Base-by-base conservation (phyloP, 2,888 invertebrate species). In the Caradrina kadenii region DNA sequence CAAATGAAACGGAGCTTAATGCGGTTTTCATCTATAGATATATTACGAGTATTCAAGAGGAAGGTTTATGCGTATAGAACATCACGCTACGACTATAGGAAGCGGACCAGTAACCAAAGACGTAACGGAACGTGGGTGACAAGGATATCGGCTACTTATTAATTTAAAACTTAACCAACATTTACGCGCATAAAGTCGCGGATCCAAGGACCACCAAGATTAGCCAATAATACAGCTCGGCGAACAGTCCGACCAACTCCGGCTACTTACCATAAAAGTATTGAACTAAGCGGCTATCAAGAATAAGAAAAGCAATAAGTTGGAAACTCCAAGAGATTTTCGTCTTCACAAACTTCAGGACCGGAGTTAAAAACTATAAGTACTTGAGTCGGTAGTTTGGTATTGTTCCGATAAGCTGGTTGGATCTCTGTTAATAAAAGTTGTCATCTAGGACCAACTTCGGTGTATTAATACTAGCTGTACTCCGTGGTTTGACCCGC, bases 271-370 rank as follows among this genome's bases (percentile, higher is more conserved):
- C 76, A 76, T 82, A 72, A 73, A 82, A 83, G 64, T 83, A 80
- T 75, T 65, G 81, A 68, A 69, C 64, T 76, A 76, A 83, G 63
- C 81, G 81, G 60, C 68, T 76, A 73, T 73, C 58, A 69, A 61
- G 71, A 69, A 70, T 59, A 73, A 73, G 80, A 69, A 80, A 82
- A 73, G 72, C 80, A 82, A 82, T 78, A 80, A 82, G 70, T 82
- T 58, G 63, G 68, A 75, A 35, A 78, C 71, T 80, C 59, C 11
- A 15, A 70, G 84, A 77, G 84, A 83, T 80, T 84, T 82, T 78
- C 74, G 71, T 73, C 69, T 80, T 80, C 49, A 54, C 69, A 63
- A 84, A 84, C 74, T 75, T 60, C 26, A 55, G 63, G 76, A 78
- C 53, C 49, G 64, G 60, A 81, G 79, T 77, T 77, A 79, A 79